phyloP scores from a whole-genome alignment of 1,140 invertebrate species.

The Medauroidea extradentata region DNA sequence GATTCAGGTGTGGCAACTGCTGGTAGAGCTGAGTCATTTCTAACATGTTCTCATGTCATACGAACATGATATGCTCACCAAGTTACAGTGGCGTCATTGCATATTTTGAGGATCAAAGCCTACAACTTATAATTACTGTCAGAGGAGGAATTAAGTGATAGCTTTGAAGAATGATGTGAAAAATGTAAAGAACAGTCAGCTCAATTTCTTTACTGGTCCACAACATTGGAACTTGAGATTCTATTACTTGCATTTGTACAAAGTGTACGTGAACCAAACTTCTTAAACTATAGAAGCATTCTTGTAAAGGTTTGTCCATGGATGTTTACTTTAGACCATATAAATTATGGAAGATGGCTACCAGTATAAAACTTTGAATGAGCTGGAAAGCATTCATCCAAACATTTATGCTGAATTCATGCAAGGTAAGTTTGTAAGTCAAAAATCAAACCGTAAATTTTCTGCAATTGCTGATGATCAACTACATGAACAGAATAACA shows the following conservation, averaged over 20 bases:
- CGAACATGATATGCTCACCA: conserved; percentile 20
- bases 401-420: conserved; percentile 2
- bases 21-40: conserved; percentile 16
- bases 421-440: conserved; percentile 19
- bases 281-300: conserved; percentile 21
- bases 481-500: conserved; percentile 28
- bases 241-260: conserved; percentile 12
- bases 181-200: conserved; percentile 5
- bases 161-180: conserved; percentile 7
- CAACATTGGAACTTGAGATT: conserved; percentile 13
- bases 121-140: background rate
- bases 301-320: conserved; percentile 20
- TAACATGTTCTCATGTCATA: conserved; percentile 18
- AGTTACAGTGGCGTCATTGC: conserved; percentile 17
- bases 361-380: conserved; percentile 24
- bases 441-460: conserved; percentile 22
- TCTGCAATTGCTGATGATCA: conserved; percentile 28
- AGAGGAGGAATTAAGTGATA: conserved; percentile 6
- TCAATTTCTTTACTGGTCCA: conserved; percentile 14
- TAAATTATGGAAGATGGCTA: conserved; percentile 26
- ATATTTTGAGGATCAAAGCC: conserved; percentile 5
- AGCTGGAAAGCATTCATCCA: conserved; percentile 1
- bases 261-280: conserved; percentile 19
- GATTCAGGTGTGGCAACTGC: conserved; percentile 19
- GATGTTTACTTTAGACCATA: conserved; percentile 26